Evolutionary conservation across 2,797 vertebrate genomes (phyloP).

Genomic region (Bothrops alternatus): DNA sequence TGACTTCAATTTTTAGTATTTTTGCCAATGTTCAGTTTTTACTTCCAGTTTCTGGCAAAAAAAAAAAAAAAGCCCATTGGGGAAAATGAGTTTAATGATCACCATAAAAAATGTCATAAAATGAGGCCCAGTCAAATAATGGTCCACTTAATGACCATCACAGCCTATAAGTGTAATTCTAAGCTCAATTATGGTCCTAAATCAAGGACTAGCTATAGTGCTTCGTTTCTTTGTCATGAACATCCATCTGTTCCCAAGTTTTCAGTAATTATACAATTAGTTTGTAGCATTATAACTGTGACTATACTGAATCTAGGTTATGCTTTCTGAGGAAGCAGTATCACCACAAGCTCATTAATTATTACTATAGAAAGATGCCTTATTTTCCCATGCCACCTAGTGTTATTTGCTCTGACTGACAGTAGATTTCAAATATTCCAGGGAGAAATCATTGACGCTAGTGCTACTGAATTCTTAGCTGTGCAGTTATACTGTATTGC

Average conservation of each 20-base stretch:
- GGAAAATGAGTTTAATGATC: neutral
- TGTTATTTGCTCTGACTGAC: too few species aligned
- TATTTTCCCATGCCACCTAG: neutral
- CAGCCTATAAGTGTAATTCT: neutral
- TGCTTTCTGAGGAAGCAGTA: neutral
- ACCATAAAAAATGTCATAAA: neutral
- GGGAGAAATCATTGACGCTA: neutral
- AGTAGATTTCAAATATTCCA: neutral
- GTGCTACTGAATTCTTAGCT: neutral
- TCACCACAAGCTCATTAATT: neutral
- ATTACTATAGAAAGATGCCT: neutral
- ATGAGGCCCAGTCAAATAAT: neutral
- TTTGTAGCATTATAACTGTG: neutral
- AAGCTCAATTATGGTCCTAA: neutral
- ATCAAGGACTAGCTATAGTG: neutral
- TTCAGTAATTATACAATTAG: neutral
- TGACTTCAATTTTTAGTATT: neutral
- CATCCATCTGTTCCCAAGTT: neutral
- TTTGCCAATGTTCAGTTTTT: neutral
- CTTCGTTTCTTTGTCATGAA: neutral
- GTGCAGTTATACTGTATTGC: neutral
- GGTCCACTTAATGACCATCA: neutral
- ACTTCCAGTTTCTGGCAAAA: neutral
- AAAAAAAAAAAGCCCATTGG: neutral
- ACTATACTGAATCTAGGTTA: neutral